Percentiles rank a stretch among this genome's conserved stretches.
phyloP scores from a whole-genome alignment of 2,113 vertebrate species.

The Reinhardtius hippoglossoides region DNA sequence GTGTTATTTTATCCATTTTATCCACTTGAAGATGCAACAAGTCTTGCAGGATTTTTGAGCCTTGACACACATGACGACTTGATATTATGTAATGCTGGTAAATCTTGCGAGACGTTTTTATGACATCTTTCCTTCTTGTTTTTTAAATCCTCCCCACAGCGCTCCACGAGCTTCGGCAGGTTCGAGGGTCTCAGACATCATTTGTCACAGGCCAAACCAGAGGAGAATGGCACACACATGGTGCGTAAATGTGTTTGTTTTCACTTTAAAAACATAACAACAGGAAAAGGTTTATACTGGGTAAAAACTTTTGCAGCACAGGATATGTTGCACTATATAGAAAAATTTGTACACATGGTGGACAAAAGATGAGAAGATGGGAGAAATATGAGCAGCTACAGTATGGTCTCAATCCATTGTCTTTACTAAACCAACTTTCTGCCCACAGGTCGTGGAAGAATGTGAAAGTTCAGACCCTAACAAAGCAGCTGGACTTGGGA shows the following conservation, averaged over 20 bases:
- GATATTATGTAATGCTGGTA: background rate
- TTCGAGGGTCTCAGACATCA: conserved; percentile 87
- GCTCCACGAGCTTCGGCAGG: conserved; percentile 90
- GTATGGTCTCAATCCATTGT: background rate
- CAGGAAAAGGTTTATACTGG: background rate
- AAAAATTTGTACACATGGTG: no score
- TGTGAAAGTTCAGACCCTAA: conserved; percentile 80
- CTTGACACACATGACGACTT: no score
- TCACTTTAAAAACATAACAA: background rate
- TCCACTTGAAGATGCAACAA: no score
- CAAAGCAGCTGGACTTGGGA: conserved; percentile 87
- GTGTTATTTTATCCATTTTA: no score
- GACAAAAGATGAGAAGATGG: no score
- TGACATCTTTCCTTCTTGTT: conserved; percentile 6
- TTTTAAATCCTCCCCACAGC: conserved; percentile 74
- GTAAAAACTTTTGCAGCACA: background rate
- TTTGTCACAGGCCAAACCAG: conserved; percentile 75
- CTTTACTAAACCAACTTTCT: conserved; percentile 6
- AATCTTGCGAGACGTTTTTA: background rate
- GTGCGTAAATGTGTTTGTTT: conserved; percentile 56
- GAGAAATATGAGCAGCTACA: background rate
- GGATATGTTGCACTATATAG: no score
- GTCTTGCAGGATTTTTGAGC: no score
- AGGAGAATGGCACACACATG: conserved; percentile 83
- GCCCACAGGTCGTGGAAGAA: conserved; percentile 81